These are phyloP conservation scores for Leistus spinibarbis DNA, from an alignment of 2,888 invertebrate genomes.

Conservation along the genomic window DNA sequence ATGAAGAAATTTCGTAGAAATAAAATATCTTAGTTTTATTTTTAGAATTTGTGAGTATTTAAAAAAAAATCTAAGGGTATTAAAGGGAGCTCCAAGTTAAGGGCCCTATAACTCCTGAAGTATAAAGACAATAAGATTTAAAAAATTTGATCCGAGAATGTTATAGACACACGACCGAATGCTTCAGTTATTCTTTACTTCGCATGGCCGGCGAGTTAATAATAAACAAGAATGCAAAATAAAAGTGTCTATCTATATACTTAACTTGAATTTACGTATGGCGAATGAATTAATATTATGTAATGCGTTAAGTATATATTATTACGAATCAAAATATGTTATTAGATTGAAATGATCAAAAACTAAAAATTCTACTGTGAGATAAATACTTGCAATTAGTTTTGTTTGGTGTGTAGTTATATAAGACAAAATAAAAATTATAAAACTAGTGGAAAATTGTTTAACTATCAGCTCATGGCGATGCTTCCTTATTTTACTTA, in stretches of 20 bases:
- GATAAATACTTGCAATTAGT: background rate
- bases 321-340: background rate
- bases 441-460: background rate
- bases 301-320: background rate
- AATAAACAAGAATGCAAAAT: background rate
- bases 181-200: no score
- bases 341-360: background rate
- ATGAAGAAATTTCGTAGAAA: no score
- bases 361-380: background rate
- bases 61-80: no score
- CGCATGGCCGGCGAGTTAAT: no score
- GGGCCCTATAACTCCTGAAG: no score
- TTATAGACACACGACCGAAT: no score
- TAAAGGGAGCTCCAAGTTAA: no score
- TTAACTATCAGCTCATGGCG: background rate
- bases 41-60: no score
- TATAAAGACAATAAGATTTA: no score
- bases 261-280: background rate
- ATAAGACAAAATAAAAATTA: background rate
- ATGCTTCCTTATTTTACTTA: background rate
- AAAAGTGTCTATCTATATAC: no score
- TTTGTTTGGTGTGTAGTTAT: background rate
- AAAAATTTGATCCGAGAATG: no score
- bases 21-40: no score
- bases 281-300: background rate